These are phyloP conservation scores for Varecia variegata DNA, from an alignment of 2,797 vertebrate genomes.

Conservation along the genomic window DNA sequence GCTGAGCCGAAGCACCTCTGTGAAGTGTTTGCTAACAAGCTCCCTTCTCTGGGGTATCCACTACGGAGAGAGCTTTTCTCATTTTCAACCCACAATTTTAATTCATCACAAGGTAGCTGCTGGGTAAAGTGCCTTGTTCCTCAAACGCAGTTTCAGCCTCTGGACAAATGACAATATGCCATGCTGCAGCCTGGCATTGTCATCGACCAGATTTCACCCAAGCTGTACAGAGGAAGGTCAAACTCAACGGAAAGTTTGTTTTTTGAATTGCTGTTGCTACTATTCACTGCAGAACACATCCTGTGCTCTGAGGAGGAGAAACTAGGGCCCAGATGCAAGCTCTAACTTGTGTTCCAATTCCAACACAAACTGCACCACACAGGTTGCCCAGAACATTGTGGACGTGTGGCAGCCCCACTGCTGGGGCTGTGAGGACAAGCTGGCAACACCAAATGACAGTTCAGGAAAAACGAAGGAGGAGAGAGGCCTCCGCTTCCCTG, in stretches of 20 bases:
- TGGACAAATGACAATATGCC: not conserved
- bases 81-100: not conserved
- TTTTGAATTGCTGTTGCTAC: not conserved
- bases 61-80: not conserved
- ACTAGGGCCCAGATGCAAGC: not conserved
- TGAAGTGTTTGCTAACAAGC: no score
- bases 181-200: fast-evolving
- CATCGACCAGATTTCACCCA: not conserved
- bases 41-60: not conserved
- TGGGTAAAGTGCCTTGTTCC: not conserved
- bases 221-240: not conserved
- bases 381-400: not conserved
- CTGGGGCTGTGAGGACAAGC: not conserved
- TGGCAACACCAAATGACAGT: not conserved
- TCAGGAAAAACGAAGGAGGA: no score
- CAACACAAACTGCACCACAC: not conserved
- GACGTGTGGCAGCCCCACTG: not conserved
- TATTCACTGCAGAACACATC: not conserved
- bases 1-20: not conserved
- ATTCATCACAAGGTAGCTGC: not conserved
- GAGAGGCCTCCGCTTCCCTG: not conserved
- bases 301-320: not conserved
- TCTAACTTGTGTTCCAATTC: not conserved
- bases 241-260: not conserved
- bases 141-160: not conserved